A percentile compares a stretch with the other conserved stretches of the same genome.
These are phyloP conservation scores for Acronicta alni DNA, from an alignment of 2,888 invertebrate species.

Conservation along the genomic window DNA sequence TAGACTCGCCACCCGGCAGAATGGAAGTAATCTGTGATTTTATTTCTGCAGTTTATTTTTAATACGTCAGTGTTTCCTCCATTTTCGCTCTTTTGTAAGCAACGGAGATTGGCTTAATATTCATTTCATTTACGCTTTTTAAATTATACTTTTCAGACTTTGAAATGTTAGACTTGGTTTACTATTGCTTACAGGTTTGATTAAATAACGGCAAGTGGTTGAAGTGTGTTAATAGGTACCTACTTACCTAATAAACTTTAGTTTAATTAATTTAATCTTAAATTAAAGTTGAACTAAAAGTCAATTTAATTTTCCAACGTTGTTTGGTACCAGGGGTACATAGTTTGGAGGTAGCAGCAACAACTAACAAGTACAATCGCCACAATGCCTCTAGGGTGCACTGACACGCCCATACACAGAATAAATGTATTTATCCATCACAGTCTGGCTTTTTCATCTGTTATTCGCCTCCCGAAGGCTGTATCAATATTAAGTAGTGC, in stretches of 20 bases:
- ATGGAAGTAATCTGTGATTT: conserved; percentile 38
- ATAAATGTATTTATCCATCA: conserved; percentile 22
- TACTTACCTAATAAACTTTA: background rate
- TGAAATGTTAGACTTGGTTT: conserved; percentile 17
- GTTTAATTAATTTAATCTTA: background rate
- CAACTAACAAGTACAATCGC: conserved; percentile 19
- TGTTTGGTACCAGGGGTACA: conserved; percentile 7
- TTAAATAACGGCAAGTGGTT: conserved; percentile 17
- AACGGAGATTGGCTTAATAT: conserved; percentile 28
- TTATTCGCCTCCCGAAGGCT: conserved; percentile 30
- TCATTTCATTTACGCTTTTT: conserved; percentile 24
- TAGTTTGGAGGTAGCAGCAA: conserved; percentile 3
- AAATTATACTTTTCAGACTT: conserved; percentile 22
- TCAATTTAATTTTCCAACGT: conserved; percentile 19
- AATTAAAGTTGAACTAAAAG: conserved; percentile 13
- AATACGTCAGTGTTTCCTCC: conserved; percentile 15
- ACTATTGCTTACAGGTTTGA: conserved; percentile 19
- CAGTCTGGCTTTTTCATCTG: conserved; percentile 31
- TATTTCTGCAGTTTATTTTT: conserved; percentile 36
- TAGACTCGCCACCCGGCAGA: conserved; percentile 11
- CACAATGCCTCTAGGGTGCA: conserved; percentile 6
- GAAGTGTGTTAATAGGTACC: conserved; percentile 12
- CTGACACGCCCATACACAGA: conserved; percentile 11
- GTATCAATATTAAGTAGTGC: conserved; percentile 36
- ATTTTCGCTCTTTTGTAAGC: conserved; percentile 26